Base-by-base conservation (phyloP, 2,113 vertebrate genomes). In the Microcebus tavaratra region DNA sequence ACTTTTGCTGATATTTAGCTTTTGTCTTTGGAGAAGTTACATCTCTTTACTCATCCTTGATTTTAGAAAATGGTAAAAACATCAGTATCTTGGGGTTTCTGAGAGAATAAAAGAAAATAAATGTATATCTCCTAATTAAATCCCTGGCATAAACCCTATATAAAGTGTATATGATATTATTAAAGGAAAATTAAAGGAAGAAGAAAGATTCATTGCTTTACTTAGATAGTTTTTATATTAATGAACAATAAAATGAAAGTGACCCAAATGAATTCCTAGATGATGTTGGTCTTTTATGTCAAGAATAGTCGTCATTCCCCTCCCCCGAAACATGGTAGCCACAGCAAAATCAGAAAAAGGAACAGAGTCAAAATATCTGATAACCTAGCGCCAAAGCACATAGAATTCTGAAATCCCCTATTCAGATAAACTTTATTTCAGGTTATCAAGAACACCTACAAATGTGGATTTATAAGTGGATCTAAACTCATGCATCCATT, bases 111-210 rank as follows among this genome's bases (percentile, higher is more conserved):
- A 39, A 70, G 21, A 90, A 92, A 84, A 81, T 84, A 92, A 81
- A 84, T 87, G 15, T 81, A 88, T 84, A 76, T 81, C 55, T 90
- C 27, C 50, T 39, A 86, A 76, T 78, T 27, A 96, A 96, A 90
- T 61, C 11, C 20, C 14, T 76, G 25, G 1, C 23, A 84, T 0
- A 67, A 39, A 83, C 57, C 29, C 4, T 95, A 78, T 70, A 59
- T 80, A 48, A 75, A 88, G 2, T 42, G 1, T 29, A 72, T 6
- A 80, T 90, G 5, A 50, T 84, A 84, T 63, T 53, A 50, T 72
- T 85, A 83, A 70, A 31, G 5, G 21, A 82, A 89, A 95, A 61
- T 42, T 91, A 86, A 72, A 88, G 8, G 9, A 68, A 89, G 9
- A 82, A 90, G 9, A 36, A 75, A 31, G 2, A 78, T 34, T 90